Evolutionary conservation across 1,140 invertebrate species (phyloP).

Genomic region (Drosophila watanabei): DNA sequence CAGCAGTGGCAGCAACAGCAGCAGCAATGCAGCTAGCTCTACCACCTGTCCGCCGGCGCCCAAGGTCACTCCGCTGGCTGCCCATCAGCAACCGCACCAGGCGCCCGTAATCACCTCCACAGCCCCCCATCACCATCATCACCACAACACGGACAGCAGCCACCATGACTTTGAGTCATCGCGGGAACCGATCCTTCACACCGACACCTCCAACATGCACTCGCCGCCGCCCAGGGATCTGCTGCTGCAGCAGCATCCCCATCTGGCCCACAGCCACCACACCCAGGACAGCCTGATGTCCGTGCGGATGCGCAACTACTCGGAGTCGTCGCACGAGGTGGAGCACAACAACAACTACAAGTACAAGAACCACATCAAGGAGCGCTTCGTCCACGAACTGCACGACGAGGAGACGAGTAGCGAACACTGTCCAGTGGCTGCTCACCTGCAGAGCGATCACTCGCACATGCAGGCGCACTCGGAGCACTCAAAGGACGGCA

Average conservation of each 20-base stretch:
- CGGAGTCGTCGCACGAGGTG: constrained; percentile 86
- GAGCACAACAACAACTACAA: constrained; percentile 91
- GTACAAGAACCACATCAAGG: constrained; percentile 97
- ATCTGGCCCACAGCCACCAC: constrained; percentile 70
- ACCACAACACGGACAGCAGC: constrained; percentile 77
- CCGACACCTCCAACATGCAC: constrained; percentile 84
- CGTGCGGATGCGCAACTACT: constrained; percentile 82
- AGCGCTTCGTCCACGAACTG: constrained; percentile 89
- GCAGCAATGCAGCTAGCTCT: constrained; percentile 69
- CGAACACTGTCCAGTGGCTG: constrained; percentile 65
- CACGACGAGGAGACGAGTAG: constrained; percentile 83
- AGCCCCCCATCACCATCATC: constrained; percentile 75
- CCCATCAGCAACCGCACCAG: constrained; percentile 78
- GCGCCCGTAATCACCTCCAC: constrained; percentile 80
- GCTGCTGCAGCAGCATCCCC: constrained; percentile 63
- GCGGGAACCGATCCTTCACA: constrained; percentile 75
- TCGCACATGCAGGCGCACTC: constrained; percentile 77
- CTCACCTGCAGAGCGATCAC: constrained; percentile 77
- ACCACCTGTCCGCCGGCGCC: constrained; percentile 49
- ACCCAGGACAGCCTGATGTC: constrained; percentile 65
- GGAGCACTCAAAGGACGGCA: constrained; percentile 83
- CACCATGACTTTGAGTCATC: constrained; percentile 85
- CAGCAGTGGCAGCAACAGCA: constrained; percentile 49
- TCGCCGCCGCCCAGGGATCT: constrained; percentile 78
- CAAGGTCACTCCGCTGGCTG: constrained; percentile 29